phyloP scores from a whole-genome alignment of 2,113 vertebrate species.

The Plestiodon gilberti region DNA sequence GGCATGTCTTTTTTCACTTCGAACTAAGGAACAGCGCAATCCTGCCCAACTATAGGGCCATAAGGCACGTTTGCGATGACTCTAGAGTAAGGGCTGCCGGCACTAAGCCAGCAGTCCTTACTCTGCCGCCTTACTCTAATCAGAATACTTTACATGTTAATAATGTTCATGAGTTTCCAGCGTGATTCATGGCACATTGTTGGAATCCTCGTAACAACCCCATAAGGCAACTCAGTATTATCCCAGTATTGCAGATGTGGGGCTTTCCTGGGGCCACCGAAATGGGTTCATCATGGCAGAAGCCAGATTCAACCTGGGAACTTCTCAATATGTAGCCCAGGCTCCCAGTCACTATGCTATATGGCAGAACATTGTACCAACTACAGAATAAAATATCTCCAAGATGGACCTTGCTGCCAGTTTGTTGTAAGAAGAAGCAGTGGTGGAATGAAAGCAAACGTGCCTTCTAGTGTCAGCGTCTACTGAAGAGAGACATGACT shows the following conservation, averaged over 20 bases:
- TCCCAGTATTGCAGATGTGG: not conserved
- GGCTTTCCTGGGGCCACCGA: not conserved
- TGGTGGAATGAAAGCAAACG: not conserved
- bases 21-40: no score
- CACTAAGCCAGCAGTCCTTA: no score
- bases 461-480: not conserved
- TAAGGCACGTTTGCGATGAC: no score
- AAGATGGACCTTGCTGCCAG: not conserved
- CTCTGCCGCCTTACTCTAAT: no score
- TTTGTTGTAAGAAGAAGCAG: not conserved
- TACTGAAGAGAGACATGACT: no score
- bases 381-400: not conserved
- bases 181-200: not conserved
- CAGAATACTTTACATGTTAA: not conserved
- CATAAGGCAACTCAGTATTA: not conserved
- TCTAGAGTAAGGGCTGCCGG: no score
- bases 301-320: not conserved
- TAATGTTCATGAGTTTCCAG: not conserved
- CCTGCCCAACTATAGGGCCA: no score
- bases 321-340: not conserved
- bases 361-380: not conserved
- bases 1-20: no score
- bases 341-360: not conserved
- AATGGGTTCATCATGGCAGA: not conserved
- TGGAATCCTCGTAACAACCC: not conserved